phyloP scores from a whole-genome alignment of 2,888 invertebrate genomes.

The Lasioglossum lativentre region DNA sequence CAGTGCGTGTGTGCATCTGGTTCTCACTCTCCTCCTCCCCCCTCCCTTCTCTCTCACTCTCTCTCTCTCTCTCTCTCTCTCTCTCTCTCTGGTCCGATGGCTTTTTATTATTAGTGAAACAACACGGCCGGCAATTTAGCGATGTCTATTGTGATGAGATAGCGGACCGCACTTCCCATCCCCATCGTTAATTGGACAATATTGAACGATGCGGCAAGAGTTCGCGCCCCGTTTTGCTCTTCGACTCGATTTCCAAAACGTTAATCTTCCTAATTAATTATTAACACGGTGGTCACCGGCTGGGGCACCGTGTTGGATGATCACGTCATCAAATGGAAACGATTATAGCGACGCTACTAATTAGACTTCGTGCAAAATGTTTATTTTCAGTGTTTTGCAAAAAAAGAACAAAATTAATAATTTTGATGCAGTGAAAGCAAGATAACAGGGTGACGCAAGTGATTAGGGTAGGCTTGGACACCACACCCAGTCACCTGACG shows the following conservation, averaged over 20 bases:
- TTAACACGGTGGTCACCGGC: neutral
- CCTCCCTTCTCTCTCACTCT: too few relatives aligned
- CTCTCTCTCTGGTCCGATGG: neutral
- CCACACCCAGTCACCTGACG: too few relatives aligned
- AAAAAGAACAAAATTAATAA: too few relatives aligned
- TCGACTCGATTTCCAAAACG: neutral
- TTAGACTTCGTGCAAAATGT: too few relatives aligned
- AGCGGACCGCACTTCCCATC: neutral
- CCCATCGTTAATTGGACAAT: conserved; percentile 3
- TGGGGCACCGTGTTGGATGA: neutral
- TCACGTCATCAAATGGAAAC: neutral
- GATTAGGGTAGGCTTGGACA: too few relatives aligned
- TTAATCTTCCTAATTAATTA: neutral
- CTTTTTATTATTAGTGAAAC: conserved; percentile 4
- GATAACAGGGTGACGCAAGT: too few relatives aligned
- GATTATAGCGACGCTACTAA: too few relatives aligned
- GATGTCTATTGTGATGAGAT: neutral
- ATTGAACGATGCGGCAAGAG: neutral
- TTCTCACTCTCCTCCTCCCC: neutral
- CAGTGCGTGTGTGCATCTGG: neutral
- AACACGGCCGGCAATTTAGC: neutral
- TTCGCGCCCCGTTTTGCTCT: neutral
- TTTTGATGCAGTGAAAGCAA: too few relatives aligned
- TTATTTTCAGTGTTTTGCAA: too few relatives aligned
- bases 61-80: too few relatives aligned